These are phyloP conservation scores for Phalacrocorax brasilianus DNA, from an alignment of 2,113 vertebrate species.

Conservation along the genomic window DNA sequence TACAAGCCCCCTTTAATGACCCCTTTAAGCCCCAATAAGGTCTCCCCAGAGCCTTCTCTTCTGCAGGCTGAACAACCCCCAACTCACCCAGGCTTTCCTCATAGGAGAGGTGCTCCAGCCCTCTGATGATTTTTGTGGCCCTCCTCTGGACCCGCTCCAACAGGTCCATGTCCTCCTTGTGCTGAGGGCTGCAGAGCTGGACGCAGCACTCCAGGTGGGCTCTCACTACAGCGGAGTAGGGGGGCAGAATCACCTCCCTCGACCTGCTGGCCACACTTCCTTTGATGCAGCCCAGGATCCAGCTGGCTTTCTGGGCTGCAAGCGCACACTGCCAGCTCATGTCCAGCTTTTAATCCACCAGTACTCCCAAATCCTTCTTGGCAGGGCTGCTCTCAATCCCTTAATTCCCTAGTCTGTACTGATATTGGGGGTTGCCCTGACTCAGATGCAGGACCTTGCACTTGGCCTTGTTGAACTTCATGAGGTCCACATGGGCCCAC, in stretches of 20 bases:
- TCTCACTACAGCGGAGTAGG: not conserved
- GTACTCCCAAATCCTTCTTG: no score
- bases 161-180: not conserved
- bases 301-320: no score
- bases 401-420: no score
- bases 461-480: no score
- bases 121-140: not conserved
- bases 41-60: not conserved
- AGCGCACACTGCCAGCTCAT: no score
- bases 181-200: not conserved
- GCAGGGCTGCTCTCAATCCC: no score
- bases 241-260: not conserved
- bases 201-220: no score
- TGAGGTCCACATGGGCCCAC: no score
- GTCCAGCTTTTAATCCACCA: no score
- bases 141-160: not conserved
- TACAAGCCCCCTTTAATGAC: not conserved
- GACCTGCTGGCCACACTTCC: not conserved
- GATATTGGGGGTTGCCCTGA: no score
- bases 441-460: no score
- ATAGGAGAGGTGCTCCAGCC: not conserved
- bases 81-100: not conserved
- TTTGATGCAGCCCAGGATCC: not conserved
- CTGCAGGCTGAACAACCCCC: not conserved
- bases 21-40: not conserved